phyloP scores from a whole-genome alignment of 2,113 vertebrate species.

The Cinclus cinclus region DNA sequence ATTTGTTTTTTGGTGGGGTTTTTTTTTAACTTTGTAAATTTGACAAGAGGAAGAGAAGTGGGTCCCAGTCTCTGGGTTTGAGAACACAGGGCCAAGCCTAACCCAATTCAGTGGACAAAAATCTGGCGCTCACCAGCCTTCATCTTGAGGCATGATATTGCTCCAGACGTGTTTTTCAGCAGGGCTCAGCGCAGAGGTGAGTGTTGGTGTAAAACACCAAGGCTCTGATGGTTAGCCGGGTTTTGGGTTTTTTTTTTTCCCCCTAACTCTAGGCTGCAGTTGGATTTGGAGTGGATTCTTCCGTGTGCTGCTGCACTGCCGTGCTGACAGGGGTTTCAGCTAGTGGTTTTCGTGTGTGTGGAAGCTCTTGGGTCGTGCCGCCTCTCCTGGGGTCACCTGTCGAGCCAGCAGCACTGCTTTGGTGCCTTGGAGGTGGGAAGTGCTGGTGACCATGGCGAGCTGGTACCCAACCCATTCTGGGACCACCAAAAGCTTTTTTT shows the following conservation, averaged over 20 bases:
- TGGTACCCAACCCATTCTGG: background rate
- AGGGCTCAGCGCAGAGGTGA: background rate
- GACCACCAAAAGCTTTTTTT: background rate
- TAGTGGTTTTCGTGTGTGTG: accelerated
- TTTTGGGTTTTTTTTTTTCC: background rate
- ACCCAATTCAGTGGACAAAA: background rate
- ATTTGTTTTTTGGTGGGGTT: background rate
- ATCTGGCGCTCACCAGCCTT: background rate
- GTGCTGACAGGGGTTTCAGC: background rate
- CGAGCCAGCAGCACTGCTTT: accelerated
- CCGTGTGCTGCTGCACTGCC: accelerated
- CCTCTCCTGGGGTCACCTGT: background rate
- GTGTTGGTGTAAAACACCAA: background rate
- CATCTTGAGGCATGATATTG: background rate
- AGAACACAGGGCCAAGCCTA: accelerated
- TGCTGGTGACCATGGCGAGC: accelerated
- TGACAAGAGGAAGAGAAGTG: background rate
- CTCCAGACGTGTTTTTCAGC: background rate
- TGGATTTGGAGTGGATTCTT: background rate
- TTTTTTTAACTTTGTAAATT: background rate
- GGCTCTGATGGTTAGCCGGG: background rate
- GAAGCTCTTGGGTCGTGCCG: accelerated
- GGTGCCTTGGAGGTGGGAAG: background rate
- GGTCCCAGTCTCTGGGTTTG: background rate
- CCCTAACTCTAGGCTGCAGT: background rate